phyloP scores from a whole-genome alignment of 2,888 invertebrate species.

The Ischnura elegans region DNA sequence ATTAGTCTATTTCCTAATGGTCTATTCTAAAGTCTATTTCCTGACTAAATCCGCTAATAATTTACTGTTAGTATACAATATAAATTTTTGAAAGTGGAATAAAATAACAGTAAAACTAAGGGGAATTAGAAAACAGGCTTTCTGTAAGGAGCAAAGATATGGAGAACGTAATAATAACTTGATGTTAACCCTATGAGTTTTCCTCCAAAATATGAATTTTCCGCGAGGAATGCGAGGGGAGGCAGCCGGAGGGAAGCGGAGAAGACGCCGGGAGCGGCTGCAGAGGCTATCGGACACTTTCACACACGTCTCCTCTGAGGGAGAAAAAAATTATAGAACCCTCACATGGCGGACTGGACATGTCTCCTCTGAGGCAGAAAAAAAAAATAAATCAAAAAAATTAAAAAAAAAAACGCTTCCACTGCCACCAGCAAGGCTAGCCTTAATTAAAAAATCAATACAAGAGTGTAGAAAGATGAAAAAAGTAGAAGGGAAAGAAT shows the following conservation, averaged over 20 bases:
- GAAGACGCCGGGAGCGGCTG: background rate
- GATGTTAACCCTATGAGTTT: too few species aligned
- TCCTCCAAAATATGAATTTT: too few species aligned
- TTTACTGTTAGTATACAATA: too few species aligned
- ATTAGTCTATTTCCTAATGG: too few species aligned
- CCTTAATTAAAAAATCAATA: slow-evolving; percentile 16
- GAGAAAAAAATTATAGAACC: background rate
- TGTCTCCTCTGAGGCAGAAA: background rate
- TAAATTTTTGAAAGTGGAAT: too few species aligned
- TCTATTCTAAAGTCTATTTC: too few species aligned
- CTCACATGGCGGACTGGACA: background rate
- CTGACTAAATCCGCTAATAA: too few species aligned
- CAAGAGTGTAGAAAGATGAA: background rate
- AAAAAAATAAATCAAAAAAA: background rate
- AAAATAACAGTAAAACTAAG: too few species aligned
- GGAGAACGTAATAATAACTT: too few species aligned
- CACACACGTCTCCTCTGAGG: background rate
- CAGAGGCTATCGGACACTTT: background rate
- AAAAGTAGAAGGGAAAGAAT: background rate
- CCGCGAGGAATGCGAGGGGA: background rate
- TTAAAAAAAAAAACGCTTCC: background rate
- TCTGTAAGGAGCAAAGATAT: too few species aligned
- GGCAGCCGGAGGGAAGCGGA: background rate
- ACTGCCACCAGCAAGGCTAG: background rate
- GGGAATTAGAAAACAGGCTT: too few species aligned